phyloP scores from a whole-genome alignment of 1,140 invertebrate species.

The Andrena cerasifolii region DNA sequence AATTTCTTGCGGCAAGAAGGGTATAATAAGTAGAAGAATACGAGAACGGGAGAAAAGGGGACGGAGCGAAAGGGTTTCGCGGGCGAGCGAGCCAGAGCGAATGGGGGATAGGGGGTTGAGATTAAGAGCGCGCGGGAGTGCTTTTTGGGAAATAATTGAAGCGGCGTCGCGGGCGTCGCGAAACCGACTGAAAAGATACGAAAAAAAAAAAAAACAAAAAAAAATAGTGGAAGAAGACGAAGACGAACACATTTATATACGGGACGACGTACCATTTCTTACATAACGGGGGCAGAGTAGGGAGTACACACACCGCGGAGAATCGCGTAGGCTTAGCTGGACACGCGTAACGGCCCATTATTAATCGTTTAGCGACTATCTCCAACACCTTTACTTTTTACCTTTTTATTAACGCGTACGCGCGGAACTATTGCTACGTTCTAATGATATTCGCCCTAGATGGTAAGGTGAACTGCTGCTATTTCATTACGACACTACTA shows the following conservation, averaged over 20 bases:
- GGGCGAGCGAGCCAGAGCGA: neutral
- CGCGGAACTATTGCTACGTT: constrained; percentile 37
- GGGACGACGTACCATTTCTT: too few species aligned
- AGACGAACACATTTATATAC: neutral
- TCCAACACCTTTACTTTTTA: constrained; percentile 38
- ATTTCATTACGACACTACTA: constrained; percentile 32
- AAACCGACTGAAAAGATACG: too few species aligned
- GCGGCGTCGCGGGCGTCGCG: too few species aligned
- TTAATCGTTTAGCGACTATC: constrained; percentile 40
- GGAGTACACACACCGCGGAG: neutral
- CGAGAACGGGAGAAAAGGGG: constrained; percentile 2
- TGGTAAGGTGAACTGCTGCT: constrained; percentile 47
- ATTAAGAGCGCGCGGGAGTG: neutral
- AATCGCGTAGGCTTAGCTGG: constrained; percentile 13
- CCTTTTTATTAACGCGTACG: constrained; percentile 55
- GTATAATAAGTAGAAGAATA: constrained; percentile 53
- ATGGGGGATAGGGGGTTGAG: neutral
- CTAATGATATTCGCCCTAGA: constrained; percentile 40
- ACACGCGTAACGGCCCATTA: neutral
- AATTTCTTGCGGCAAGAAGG: constrained; percentile 70
- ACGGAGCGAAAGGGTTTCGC: neutral
- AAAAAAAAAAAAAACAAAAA: too few species aligned
- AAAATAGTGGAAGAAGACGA: too few species aligned
- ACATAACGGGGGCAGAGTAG: too few species aligned
- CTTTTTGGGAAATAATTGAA: too few species aligned